Conservation (phyloP, 1,140 invertebrate genomes). For the Colletes latitarsis region DNA sequence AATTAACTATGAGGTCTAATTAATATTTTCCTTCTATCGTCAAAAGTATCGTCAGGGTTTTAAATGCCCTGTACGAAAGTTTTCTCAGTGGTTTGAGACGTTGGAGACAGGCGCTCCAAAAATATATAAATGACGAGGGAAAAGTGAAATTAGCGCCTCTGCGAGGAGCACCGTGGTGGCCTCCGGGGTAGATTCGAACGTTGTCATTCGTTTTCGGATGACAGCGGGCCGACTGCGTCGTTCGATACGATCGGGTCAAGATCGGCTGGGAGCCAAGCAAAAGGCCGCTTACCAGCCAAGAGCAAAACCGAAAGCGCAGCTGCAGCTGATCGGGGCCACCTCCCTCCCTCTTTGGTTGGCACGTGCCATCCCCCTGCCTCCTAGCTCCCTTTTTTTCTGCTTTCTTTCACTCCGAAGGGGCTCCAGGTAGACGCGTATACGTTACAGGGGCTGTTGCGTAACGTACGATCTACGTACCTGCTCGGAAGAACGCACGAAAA, state of each 20-base stretch:
- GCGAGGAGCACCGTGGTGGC: conserved; percentile 23
- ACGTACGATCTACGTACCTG: conserved; percentile 71
- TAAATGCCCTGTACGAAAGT: too few species aligned
- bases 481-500: conserved; percentile 25
- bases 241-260: conserved; percentile 74
- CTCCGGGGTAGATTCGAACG: conserved; percentile 44
- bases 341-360: conserved; percentile 65
- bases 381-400: conserved; percentile 56
- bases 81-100: too few species aligned
- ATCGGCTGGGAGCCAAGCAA: conserved; percentile 64
- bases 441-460: conserved; percentile 69
- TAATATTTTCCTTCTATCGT: too few species aligned
- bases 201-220: conserved; percentile 69
- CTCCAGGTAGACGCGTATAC: conserved; percentile 65
- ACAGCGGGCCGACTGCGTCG: conserved; percentile 58
- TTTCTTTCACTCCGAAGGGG: conserved; percentile 49
- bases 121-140: conserved; percentile 49
- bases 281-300: conserved; percentile 66
- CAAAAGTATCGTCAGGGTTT: too few species aligned
- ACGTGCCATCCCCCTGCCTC: conserved; percentile 74
- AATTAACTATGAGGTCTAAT: too few species aligned
- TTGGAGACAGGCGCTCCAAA: too few species aligned
- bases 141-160: conserved; percentile 62
- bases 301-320: conserved; percentile 66
- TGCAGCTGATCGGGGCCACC: conserved; percentile 60